A percentile compares a stretch with the other conserved stretches of the same genome.
These are phyloP conservation scores for Pentamera pediparva DNA, from an alignment of 53 echinoderm and acorn worm species.

Conservation along the genomic window DNA sequence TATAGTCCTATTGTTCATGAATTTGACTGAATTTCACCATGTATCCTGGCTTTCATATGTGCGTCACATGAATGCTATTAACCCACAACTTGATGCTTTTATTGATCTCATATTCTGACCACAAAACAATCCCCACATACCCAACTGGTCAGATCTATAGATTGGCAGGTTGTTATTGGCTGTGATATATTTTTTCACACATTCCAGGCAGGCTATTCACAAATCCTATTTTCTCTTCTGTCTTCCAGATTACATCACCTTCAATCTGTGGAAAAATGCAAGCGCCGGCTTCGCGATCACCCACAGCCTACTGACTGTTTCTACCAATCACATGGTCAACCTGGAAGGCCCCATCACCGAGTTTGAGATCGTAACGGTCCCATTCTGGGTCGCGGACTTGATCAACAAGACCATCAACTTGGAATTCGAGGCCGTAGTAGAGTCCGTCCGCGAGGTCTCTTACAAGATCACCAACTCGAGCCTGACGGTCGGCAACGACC, in stretches of 20 bases:
- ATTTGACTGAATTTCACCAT: too few species aligned
- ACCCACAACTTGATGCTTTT: too few species aligned
- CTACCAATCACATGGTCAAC: constrained; percentile 26
- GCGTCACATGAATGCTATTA: too few species aligned
- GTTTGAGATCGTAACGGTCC: constrained; percentile 38
- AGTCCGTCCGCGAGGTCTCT: constrained; percentile 36
- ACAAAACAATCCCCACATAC: too few species aligned
- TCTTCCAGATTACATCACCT: constrained; percentile 13
- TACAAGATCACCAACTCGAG: constrained; percentile 52
- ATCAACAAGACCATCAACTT: constrained; percentile 44
- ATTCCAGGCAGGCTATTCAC: too few species aligned
- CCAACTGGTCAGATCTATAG: too few species aligned
- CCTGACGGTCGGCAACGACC: constrained; percentile 40
- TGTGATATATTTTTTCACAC: too few species aligned
- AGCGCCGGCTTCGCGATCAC: constrained; percentile 10
- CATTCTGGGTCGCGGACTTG: constrained; percentile 40
- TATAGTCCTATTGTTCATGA: too few species aligned
- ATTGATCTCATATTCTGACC: too few species aligned
- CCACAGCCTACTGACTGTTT: constrained; percentile 4
- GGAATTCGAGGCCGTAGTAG: constrained; percentile 39
- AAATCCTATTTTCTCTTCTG: too few species aligned
- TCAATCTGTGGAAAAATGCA: constrained; percentile 22
- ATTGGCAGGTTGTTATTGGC: too few species aligned
- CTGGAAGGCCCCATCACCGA: constrained; percentile 67
- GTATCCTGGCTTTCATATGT: too few species aligned